These are phyloP conservation scores for Sinocyclocheilus anshuiensis DNA, from an alignment of 2,113 vertebrate species.

Conservation along the genomic window DNA sequence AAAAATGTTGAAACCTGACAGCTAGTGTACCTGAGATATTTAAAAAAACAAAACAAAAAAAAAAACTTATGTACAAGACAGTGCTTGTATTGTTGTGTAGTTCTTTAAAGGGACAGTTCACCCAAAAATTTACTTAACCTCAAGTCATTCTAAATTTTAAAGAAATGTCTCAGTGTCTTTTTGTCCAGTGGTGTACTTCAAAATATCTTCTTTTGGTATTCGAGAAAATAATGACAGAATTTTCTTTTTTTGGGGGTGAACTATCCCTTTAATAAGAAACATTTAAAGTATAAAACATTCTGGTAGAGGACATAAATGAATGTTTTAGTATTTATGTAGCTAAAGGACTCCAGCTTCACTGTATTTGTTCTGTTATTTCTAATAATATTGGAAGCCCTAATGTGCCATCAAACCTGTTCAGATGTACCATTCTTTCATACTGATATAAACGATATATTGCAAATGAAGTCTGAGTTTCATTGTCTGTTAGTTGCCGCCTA, in stretches of 20 bases:
- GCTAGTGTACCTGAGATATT: conserved; percentile 22
- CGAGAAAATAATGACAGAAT: too few relatives aligned
- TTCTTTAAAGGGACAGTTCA: background rate
- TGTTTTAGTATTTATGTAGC: too few relatives aligned
- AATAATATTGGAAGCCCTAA: background rate
- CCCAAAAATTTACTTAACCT: background rate
- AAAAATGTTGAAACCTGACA: background rate
- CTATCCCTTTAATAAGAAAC: too few relatives aligned
- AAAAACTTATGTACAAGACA: background rate
- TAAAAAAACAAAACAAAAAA: background rate
- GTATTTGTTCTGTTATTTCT: background rate
- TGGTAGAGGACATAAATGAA: too few relatives aligned
- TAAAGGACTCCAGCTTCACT: background rate
- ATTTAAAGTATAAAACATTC: too few relatives aligned
- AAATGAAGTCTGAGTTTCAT: conserved; percentile 9
- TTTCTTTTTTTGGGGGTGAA: too few relatives aligned
- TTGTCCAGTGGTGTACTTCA: too few relatives aligned
- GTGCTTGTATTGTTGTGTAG: background rate
- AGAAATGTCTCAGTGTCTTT: too few relatives aligned
- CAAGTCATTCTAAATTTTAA: too few relatives aligned
- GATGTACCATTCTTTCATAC: background rate
- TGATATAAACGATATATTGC: background rate
- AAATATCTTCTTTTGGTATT: background rate
- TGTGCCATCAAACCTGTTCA: background rate
- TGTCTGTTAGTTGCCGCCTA: conserved; percentile 66